Evolutionary conservation across 2,113 vertebrate genomes (phyloP).

Genomic region (Tupaia chinensis): DNA sequence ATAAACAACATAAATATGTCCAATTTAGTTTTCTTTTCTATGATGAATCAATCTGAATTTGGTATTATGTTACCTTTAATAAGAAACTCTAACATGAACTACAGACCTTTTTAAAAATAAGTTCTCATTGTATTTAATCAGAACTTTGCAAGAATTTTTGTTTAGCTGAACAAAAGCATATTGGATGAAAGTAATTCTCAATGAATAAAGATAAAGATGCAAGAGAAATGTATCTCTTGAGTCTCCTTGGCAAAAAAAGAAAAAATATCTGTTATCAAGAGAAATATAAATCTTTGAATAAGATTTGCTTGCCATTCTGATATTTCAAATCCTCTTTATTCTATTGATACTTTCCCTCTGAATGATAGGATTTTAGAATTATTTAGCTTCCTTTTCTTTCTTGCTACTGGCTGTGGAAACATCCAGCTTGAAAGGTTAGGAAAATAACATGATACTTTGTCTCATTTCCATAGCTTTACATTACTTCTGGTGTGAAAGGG

Average conservation of each 20-base stretch:
- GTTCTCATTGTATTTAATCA: too few relatives aligned
- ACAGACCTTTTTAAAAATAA: too few relatives aligned
- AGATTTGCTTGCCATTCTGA: neutral
- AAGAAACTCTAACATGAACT: neutral
- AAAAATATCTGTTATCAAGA: neutral
- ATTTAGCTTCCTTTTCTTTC: neutral
- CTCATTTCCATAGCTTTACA: neutral
- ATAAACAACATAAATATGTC: neutral
- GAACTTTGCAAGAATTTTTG: too few relatives aligned
- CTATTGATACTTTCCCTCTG: neutral
- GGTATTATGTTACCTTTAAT: neutral
- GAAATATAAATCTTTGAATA: constrained; percentile 16
- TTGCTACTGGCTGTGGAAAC: neutral
- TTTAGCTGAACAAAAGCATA: neutral
- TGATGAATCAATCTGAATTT: neutral
- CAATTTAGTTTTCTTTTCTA: neutral
- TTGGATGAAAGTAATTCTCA: neutral
- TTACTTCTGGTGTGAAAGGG: neutral
- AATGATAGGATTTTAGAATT: neutral
- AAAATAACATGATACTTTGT: neutral
- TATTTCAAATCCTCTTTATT: neutral
- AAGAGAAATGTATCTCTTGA: neutral
- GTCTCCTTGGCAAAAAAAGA: neutral
- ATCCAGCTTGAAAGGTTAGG: neutral
- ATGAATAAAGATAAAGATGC: neutral